Evolutionary conservation across 2,888 invertebrate genomes (phyloP), one percentile per base, ranked within the genome.

Genomic region (Cheilosia scutellata): DNA sequence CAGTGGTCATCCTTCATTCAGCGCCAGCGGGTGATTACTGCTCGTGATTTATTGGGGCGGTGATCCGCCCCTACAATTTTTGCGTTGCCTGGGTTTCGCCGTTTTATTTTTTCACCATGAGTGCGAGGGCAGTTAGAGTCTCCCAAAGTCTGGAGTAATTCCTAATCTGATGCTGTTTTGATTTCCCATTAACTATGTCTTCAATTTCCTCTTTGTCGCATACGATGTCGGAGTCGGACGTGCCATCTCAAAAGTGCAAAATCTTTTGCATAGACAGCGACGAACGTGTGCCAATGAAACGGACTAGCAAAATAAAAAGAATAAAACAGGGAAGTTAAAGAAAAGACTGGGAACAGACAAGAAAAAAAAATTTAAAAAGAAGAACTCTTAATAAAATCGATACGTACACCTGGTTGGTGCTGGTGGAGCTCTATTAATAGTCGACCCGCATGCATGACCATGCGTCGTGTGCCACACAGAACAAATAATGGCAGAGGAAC

Each of bases 11-110:
- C 86, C 86, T 86, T 86, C 82, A 86, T 86, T 72, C 77, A 82
- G 87, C 90, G 91, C 91, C 92, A 90, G 90, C 89, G 92, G 91
- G 91, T 92, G 91, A 92, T 91, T 91, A 91, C 91, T 89, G 90
- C 89, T 88, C 90, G 91, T 91, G 92, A 91, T 91, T 91, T 91
- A 91, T 92, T 88, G 82, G 82, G 86, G 86, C 86, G 76, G 86
- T 76, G 82, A 72, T 76, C 62, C 86, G 82, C 86, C 86, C 79
- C 72, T 71, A 55, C 16, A 71, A 53, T n/a, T 31, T 20, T 47
- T 40, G 31, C 51, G 49, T 53, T 31, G 7, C 31, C 72, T 20
- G 27, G 13, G 3, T 11, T 63, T 33, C 33, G 13, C 31, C n/a
- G 57, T 55, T 16, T 29, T 49, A 4, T 37, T 9, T 13, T 20